These are phyloP conservation scores for Athalia circularis DNA, from an alignment of 2,888 invertebrate species.

Conservation along the genomic window DNA sequence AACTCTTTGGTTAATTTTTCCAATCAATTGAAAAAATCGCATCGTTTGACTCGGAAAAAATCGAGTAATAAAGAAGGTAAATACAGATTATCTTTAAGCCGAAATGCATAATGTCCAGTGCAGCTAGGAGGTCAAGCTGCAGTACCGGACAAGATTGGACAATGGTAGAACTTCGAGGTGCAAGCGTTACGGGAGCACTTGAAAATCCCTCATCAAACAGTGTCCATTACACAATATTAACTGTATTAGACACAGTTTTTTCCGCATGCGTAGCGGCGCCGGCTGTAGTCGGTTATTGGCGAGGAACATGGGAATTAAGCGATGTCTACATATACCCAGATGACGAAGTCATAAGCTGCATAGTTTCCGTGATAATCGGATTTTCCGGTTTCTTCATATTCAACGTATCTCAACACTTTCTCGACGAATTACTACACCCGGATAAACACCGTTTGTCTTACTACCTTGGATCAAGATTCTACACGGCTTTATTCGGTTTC, in stretches of 20 bases:
- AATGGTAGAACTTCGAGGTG: constrained; percentile 79
- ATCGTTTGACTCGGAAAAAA: not conserved
- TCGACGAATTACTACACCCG: constrained; percentile 80
- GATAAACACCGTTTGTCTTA: constrained; percentile 82
- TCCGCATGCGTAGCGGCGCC: constrained; percentile 86
- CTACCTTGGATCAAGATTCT: constrained; percentile 83
- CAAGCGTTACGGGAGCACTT: constrained; percentile 80
- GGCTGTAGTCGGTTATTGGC: constrained; percentile 90
- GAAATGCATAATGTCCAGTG: constrained; percentile 59
- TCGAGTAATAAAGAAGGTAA: not conserved
- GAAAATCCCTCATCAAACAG: constrained; percentile 76
- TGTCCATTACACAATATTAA: constrained; percentile 78
- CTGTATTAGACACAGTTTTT: constrained; percentile 83
- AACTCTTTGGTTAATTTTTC: not conserved
- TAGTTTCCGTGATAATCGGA: constrained; percentile 83
- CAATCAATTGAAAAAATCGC: not conserved
- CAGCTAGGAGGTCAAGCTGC: constrained; percentile 47
- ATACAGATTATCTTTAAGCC: not conserved
- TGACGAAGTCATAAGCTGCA: constrained; percentile 78
- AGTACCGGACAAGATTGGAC: constrained; percentile 61
- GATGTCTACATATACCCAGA: constrained; percentile 83
- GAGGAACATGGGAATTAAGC: constrained; percentile 89
- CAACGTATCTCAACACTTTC: constrained; percentile 78
- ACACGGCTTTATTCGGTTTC: constrained; percentile 85
- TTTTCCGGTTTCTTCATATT: constrained; percentile 82